phyloP scores from a whole-genome alignment of 2,888 invertebrate genomes.

The Drosophila dives region DNA sequence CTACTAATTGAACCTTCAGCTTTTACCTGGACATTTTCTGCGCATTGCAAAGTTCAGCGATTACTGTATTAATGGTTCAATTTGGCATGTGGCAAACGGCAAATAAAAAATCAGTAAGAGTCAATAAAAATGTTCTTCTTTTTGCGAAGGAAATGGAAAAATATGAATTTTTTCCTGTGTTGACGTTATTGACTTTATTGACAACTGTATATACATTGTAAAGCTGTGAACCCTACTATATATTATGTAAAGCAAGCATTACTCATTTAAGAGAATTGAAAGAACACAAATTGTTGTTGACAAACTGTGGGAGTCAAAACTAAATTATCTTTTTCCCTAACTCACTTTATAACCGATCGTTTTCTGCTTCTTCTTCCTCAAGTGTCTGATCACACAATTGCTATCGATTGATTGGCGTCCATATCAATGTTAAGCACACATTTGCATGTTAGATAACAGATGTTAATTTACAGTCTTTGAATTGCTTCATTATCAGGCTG shows the following conservation, averaged over 20 bases:
- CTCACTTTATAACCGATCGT: not conserved
- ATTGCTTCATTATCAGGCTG: too few species aligned
- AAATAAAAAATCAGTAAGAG: too few species aligned
- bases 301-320: not conserved
- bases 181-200: too few species aligned
- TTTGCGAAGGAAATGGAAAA: too few species aligned
- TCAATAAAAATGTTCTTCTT: too few species aligned
- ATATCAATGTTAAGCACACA: not conserved
- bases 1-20: conserved; percentile 96
- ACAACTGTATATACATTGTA: not conserved
- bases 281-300: too few species aligned
- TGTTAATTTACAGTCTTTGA: not conserved
- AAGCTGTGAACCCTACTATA: too few species aligned
- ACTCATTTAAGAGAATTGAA: not conserved
- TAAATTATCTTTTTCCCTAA: not conserved
- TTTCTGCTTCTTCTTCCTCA: not conserved
- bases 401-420: too few species aligned
- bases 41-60: conserved; percentile 92
- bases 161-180: too few species aligned
- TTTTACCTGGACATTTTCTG: conserved; percentile 96
- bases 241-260: not conserved
- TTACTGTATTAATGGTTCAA: conserved; percentile 89
- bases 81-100: conserved; percentile 96
- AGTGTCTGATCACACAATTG: not conserved
- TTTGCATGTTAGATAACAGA: not conserved